These are phyloP conservation scores for Sturnus vulgaris DNA, from an alignment of 2,113 vertebrate species.

Conservation along the genomic window DNA sequence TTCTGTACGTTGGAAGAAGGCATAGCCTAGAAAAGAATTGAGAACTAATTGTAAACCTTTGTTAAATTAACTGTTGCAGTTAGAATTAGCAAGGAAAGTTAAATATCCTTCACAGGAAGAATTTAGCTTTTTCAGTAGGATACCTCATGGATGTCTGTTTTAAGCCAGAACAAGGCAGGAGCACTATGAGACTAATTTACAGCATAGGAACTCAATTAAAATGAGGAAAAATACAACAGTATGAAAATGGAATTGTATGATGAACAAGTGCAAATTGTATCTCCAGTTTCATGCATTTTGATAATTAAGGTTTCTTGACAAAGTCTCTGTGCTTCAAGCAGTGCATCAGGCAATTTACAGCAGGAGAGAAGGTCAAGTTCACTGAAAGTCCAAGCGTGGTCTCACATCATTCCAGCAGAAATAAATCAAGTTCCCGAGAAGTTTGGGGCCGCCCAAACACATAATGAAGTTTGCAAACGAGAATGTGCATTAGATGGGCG, in stretches of 20 bases:
- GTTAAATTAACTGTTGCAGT: neutral
- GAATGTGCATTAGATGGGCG: neutral
- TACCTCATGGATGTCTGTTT: neutral
- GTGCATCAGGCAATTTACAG: neutral
- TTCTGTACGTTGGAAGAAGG: neutral
- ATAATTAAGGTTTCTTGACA: slow-evolving; percentile 21
- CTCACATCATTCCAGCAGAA: neutral
- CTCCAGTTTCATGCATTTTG: neutral
- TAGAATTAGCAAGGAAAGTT: neutral
- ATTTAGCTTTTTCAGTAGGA: neutral
- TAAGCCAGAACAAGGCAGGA: neutral
- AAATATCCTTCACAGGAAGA: neutral
- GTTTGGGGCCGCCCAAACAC: neutral
- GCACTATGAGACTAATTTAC: neutral
- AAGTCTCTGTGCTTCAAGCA: neutral
- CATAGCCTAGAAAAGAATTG: neutral
- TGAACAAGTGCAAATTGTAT: slow-evolving; percentile 12
- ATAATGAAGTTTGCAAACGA: accelerated
- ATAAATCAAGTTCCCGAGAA: neutral
- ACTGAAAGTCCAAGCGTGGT: neutral
- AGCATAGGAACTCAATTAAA: slow-evolving; percentile 24
- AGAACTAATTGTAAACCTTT: neutral
- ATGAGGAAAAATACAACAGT: neutral
- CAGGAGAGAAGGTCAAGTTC: neutral
- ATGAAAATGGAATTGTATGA: neutral